A percentile compares a stretch with the other conserved stretches of the same genome.
These are phyloP conservation scores for Trissolcus basalis DNA, from an alignment of 1,140 invertebrate genomes.

Conservation along the genomic window DNA sequence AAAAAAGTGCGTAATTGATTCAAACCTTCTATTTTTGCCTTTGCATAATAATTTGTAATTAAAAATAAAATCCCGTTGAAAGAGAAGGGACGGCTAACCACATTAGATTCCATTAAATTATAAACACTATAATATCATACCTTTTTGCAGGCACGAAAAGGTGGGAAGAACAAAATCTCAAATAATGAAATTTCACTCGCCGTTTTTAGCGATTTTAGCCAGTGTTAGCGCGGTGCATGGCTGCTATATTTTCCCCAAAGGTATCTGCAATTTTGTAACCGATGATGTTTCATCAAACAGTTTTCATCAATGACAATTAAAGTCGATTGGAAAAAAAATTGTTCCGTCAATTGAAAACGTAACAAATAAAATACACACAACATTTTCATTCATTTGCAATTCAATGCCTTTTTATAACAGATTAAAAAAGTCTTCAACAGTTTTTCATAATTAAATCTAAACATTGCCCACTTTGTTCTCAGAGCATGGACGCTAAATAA, in stretches of 20 bases:
- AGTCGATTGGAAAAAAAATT: too few relatives aligned
- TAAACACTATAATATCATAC: slow-evolving; percentile 11
- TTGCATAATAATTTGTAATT: not conserved
- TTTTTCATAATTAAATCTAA: too few relatives aligned
- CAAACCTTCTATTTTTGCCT: too few relatives aligned
- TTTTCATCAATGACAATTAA: too few relatives aligned
- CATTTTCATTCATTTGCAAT: not conserved
- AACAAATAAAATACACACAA: too few relatives aligned
- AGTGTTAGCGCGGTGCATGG: slow-evolving; percentile 52
- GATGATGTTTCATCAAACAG: slow-evolving; percentile 8
- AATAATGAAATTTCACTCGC: slow-evolving; percentile 59
- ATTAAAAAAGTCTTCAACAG: too few relatives aligned
- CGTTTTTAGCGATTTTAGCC: slow-evolving; percentile 53
- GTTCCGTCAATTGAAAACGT: too few relatives aligned
- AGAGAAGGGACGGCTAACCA: slow-evolving; percentile 4
- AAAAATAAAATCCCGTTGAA: not conserved
- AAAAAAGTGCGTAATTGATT: too few relatives aligned
- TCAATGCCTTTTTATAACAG: too few relatives aligned
- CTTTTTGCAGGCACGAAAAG: slow-evolving; percentile 42
- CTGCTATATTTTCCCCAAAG: slow-evolving; percentile 74
- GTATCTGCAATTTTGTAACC: slow-evolving; percentile 56
- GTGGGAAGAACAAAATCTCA: slow-evolving; percentile 27
- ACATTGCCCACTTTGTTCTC: too few relatives aligned
- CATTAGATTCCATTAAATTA: slow-evolving; percentile 9
- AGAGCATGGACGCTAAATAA: not conserved